Base-by-base conservation (phyloP, 2,113 vertebrate species). In the Takifugu bimaculatus region DNA sequence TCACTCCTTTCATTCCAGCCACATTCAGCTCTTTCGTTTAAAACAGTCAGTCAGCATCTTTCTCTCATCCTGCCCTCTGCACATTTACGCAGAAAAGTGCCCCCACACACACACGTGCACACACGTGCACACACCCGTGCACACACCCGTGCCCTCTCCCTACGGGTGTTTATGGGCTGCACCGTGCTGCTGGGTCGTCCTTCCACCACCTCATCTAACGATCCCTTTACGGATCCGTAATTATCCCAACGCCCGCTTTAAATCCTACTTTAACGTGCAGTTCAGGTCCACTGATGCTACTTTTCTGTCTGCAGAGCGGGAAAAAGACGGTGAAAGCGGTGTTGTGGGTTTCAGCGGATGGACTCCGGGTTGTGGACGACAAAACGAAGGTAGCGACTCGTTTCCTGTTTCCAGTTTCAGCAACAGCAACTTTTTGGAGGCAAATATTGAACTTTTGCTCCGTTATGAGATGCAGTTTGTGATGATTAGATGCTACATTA, bases 321-420 rank as follows among this genome's bases (percentile, higher is more conserved):
- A 94, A 93, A 71, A 96, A 96, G 77, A 93, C 93, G 0, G 93
- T 96, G 43, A 96, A 96, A 73, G 94, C 95, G 1, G 91, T 96
- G 15, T 82, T 96, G 55, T 96, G 94, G 95, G 94, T 96, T 50
- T 96, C 95, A 0, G 95, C 95, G 0, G 95, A 96, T 35, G 95
- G 95, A 43, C 92, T 96, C 70, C 90, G 95, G 60, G 94, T 96
- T 39, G 94, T 96, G 68, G 94, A 96, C 25, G 94, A 96, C 82
- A 95, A 95, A 84, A 96, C 94, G 10, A 96, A 96, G 93, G 94
- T 96, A 79, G 45, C 14, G 44, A 45, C 3, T 13, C 13, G 6
- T 15, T 48, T 6, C 5, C 2, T 50, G 20, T 27, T 27, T 50
- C 50, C 49, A 0, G 13, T 5, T 2, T 63, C 39, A 28, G 13